Evolutionary conservation across 2,888 invertebrate species (phyloP).

Genomic region (Protophormia terraenovae): DNA sequence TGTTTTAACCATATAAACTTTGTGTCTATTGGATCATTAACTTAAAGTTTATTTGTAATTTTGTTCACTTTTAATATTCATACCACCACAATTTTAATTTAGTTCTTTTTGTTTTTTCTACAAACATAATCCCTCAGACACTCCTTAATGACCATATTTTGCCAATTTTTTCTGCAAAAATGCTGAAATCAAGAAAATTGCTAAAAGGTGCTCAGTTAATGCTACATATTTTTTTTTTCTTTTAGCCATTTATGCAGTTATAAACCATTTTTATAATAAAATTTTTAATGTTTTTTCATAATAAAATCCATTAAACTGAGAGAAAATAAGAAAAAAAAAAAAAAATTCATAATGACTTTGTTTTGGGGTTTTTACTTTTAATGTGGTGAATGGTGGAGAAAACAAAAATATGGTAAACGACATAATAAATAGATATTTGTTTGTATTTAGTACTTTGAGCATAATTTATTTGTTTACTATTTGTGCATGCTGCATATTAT

Average conservation of each 20-base stretch:
- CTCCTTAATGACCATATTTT: background rate
- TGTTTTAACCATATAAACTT: slow-evolving; percentile 15
- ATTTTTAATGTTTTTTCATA: slow-evolving; percentile 18
- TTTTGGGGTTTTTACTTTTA: background rate
- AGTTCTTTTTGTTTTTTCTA: background rate
- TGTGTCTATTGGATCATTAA: slow-evolving; percentile 38
- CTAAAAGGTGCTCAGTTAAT: slow-evolving; percentile 10
- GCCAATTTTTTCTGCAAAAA: background rate
- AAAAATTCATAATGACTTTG: slow-evolving; percentile 10
- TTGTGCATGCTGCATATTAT: background rate
- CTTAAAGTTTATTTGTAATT: background rate
- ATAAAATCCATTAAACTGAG: background rate
- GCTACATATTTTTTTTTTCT: background rate
- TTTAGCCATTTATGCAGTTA: background rate
- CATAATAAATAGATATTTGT: background rate
- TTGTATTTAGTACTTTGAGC: background rate
- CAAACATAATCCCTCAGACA: background rate
- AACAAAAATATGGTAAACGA: background rate
- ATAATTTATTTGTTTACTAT: slow-evolving; percentile 17
- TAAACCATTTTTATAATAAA: slow-evolving; percentile 37
- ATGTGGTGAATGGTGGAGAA: background rate
- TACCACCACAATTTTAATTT: background rate
- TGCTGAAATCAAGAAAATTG: background rate
- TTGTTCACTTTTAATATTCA: background rate
- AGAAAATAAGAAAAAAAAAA: background rate